Evolutionary conservation across 2,113 vertebrate species (phyloP), one percentile per base, ranked within the genome.

Genomic region (Scortum barcoo): DNA sequence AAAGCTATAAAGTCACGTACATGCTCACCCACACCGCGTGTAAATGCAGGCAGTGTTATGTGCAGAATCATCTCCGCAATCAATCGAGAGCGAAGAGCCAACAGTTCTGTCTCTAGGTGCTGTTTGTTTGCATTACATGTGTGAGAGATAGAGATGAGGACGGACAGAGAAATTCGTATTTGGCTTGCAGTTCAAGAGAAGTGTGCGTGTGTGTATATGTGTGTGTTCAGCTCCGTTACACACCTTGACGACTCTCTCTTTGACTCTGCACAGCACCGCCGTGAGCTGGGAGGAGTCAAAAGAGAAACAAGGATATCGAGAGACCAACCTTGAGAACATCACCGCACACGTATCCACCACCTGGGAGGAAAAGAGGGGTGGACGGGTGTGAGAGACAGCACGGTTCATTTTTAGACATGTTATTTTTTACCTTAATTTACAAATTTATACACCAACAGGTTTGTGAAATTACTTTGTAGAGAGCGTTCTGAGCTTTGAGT

Each of bases 41-140:
- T 33, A 61, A 80, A 44, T 20, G 53, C 22, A 44, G 66, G 20
- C 40, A 77, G 67, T 0, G 57, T 20, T 17, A 72, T 76, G 30
- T 63, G 63, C 72, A 80, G 67, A 30, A 65, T 72, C 54, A 44
- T 42, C 17, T 87, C 72, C 11, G 68, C 62, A 72, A 78, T 72
- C 46, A 78, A 46, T 19, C 75, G 53, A 60, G 51, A 80, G 42
- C 5, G 28, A 56, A 76, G 36, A 78, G 60, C 38, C 57, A 71
- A 9, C 79, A 73, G 62, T 63, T 70, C 62, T 57, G 58, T 58
- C 1, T 81, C 67, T 51, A 72, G 72, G 28, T 71, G 65, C 61
- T 86, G 75, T 61, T 42, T 28, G 17, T 72, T 51, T 73, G 7
- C 10, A 38, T 48, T 46, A 14, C 5, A 7, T 61, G 16, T 28